Evolutionary conservation across 2,113 vertebrate genomes (phyloP), one percentile per base, ranked within the genome.

Genomic region (Entomyzon cyanotis): DNA sequence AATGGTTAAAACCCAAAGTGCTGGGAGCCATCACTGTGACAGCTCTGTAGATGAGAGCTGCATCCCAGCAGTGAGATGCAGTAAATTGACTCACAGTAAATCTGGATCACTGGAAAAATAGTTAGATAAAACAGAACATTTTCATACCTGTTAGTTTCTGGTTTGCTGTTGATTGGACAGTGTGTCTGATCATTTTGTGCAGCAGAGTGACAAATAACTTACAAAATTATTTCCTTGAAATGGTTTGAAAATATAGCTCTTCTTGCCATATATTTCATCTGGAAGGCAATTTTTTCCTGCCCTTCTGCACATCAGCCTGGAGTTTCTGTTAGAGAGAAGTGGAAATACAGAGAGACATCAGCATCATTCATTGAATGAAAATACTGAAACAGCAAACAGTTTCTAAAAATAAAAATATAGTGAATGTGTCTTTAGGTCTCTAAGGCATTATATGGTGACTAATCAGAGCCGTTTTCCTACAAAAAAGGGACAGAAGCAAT

Each of bases 381-480:
- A 96, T 93, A 93, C 93, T 92, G 92, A 96, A 96, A 89, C 62
- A 90, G 94, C 86, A 96, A 94, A 95, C 80, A 69, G 88, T 92
- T 96, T 97, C 96, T 93, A 97, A 96, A 97, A 96, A 96, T 96
- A 96, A 96, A 90, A 96, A 86, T 86, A 86, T 71, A 90, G 90
- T 93, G 94, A 92, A 71, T 96, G 81, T 92, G 86, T 94, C 92
- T 96, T 95, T 84, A 89, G 94, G 93, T 96, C 92, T 96, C 92
- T 77, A 42, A 95, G 84, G 82, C 95, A 88, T 92, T 95, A 93
- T 89, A 87, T 17, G 4, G 88, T 92, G 92, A 96, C 93, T 96
- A 96, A 96, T 96, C 94, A 96, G 90, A 94, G 90, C 68, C 16
- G 90, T 84, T 93, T 96, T 84, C 90, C 58, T 94, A 93, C 1